These are phyloP conservation scores for Drosophila mimica DNA, from an alignment of 2,888 invertebrate species.

Conservation along the genomic window DNA sequence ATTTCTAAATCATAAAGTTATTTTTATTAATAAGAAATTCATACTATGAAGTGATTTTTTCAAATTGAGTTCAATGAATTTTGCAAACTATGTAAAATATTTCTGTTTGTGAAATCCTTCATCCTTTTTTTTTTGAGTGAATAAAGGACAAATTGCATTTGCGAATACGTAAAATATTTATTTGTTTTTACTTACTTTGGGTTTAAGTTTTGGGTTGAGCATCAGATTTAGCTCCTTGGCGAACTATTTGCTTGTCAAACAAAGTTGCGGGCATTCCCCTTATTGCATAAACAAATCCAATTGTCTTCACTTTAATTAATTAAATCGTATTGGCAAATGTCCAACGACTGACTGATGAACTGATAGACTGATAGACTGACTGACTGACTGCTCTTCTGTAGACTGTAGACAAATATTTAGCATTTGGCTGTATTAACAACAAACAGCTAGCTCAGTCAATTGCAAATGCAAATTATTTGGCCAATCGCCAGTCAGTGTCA, in stretches of 20 bases:
- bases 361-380: conserved; percentile 14
- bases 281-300: conserved; percentile 38
- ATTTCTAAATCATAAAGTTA: too few species aligned
- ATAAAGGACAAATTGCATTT: background rate
- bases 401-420: conserved; percentile 40
- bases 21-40: background rate
- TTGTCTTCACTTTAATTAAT: conserved; percentile 61
- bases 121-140: background rate
- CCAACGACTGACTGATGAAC: background rate
- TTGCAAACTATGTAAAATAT: background rate
- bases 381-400: conserved; percentile 11
- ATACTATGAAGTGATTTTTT: background rate
- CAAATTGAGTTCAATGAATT: background rate
- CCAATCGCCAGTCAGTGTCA: conserved; percentile 27
- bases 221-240: conserved; percentile 20
- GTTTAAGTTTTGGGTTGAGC: conserved; percentile 34
- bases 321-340: conserved; percentile 41
- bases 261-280: conserved; percentile 21
- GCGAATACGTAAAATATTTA: conserved; percentile 29
- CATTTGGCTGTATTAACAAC: conserved; percentile 43
- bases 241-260: conserved; percentile 10
- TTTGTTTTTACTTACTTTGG: conserved; percentile 62
- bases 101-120: background rate
- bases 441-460: conserved; percentile 37
- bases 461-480: conserved; percentile 54